Evolutionary conservation across 2,888 invertebrate species (phyloP), one percentile per base, ranked within the genome.

Genomic region (Lithophane semibrunnea): DNA sequence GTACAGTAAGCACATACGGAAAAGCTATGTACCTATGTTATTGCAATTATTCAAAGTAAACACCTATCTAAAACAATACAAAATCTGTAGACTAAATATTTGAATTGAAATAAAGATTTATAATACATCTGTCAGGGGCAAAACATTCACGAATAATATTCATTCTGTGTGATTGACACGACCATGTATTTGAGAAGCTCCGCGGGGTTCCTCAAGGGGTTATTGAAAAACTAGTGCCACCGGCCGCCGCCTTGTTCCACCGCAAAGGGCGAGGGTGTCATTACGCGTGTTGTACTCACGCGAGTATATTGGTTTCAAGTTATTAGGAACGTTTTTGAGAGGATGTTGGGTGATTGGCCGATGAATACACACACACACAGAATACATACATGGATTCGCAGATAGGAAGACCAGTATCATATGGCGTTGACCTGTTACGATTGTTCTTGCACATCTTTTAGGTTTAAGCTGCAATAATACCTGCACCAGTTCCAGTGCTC

Each of bases 191-290:
- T 92, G 95, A 93, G 92, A 88, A 92, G 91, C 95, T 76, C 96
- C 88, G 94, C 95, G 93, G 96, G 96, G 86, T 81, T 91, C 90
- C 92, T 92, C 90, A 94, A 95, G 94, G 96, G 96, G 94, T 95
- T 93, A 91, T 93, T 94, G 92, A 93, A 94, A 94, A 94, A 94
- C 92, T 93, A 91, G 92, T 85, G 90, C 91, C 90, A 90, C 88
- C 90, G 91, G 90, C 91, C 94, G 90, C 91, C 94, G 94, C 94
- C 95, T 94, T 93, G 94, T 94, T 93, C 89, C 88, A 93, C 94
- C 93, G 88, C 94, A 88, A 93, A 92, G 92, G 92, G 93, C 79
- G 90, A 89, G 88, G 88, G 87, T 79, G 86, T 87, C 86, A 83
- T 86, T 81, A 79, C 68, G 74, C 58, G 76, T 85, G 83, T 77